These are phyloP conservation scores for Acheta domesticus DNA, from an alignment of 2,888 invertebrate species.

Conservation along the genomic window DNA sequence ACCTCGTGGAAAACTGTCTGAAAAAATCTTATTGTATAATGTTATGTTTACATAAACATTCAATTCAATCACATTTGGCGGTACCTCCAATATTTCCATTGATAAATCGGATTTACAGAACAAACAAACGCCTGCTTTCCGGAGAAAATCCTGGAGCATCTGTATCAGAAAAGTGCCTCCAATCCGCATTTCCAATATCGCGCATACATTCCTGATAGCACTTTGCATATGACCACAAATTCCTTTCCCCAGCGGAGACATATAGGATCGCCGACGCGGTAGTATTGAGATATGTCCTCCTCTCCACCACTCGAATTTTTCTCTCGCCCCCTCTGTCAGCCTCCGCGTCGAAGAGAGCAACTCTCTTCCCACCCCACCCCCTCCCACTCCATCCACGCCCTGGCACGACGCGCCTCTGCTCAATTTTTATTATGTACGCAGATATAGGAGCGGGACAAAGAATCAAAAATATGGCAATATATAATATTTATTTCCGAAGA, in stretches of 20 bases:
- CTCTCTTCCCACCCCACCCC: neutral
- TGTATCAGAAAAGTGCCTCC: too few species aligned
- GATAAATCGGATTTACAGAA: too few species aligned
- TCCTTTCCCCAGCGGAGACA: neutral
- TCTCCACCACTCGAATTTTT: too few species aligned
- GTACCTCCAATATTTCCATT: too few species aligned
- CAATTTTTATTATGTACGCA: constrained; percentile 31
- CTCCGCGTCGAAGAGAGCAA: neutral
- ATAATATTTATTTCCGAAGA: constrained; percentile 27
- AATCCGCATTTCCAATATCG: neutral
- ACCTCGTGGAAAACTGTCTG: too few species aligned
- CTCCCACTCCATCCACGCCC: neutral
- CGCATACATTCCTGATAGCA: neutral
- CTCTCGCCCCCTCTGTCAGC: neutral
- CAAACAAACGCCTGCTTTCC: too few species aligned
- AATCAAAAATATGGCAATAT: constrained; percentile 30
- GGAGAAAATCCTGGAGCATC: too few species aligned
- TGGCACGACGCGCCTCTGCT: neutral
- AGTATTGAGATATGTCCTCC: too few species aligned
- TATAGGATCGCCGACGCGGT: too few species aligned
- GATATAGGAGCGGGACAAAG: constrained; percentile 30
- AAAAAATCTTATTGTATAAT: too few species aligned
- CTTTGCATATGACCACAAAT: neutral
- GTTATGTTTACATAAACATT: too few species aligned
- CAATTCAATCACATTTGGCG: too few species aligned